These are phyloP conservation scores for Brachionus calyciflorus DNA, from an alignment of 1,140 invertebrate species.

Conservation along the genomic window DNA sequence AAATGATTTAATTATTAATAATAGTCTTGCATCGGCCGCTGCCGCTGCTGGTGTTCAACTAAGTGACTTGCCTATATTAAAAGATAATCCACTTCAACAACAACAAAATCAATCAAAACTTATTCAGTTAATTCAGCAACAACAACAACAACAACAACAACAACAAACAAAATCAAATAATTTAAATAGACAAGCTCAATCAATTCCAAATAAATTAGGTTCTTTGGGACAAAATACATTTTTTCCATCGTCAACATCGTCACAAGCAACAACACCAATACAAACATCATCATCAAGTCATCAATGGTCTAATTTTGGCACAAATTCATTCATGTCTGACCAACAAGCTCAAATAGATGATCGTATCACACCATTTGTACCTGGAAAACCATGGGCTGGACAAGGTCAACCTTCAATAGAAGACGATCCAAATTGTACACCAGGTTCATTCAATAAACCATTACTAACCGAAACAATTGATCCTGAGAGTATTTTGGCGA, in stretches of 20 bases:
- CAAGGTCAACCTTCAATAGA: not conserved
- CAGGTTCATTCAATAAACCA: constrained; percentile 34
- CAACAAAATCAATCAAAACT: not conserved
- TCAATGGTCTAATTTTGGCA: constrained; percentile 3
- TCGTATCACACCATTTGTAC: constrained; percentile 40
- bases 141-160: not conserved
- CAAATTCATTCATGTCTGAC: not conserved
- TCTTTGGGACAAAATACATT: too few species aligned
- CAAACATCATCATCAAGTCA: not conserved
- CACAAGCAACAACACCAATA: not conserved
- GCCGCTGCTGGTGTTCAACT: not conserved
- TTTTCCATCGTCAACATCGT: not conserved
- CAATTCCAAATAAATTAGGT: not conserved
- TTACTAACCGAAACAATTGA: constrained; percentile 31
- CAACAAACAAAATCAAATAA: not conserved
- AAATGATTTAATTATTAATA: not conserved
- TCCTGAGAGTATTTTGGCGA: constrained; percentile 30
- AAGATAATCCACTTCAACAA: not conserved
- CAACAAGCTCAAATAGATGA: constrained; percentile 23
- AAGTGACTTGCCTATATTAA: not conserved
- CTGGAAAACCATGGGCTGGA: constrained; percentile 33
- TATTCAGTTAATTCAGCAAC: not conserved
- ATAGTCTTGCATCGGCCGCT: not conserved
- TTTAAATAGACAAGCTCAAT: not conserved
- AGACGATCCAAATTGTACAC: constrained; percentile 44